Conservation (phyloP, 1,140 invertebrate genomes). For the Leptopilina boulardi region DNA sequence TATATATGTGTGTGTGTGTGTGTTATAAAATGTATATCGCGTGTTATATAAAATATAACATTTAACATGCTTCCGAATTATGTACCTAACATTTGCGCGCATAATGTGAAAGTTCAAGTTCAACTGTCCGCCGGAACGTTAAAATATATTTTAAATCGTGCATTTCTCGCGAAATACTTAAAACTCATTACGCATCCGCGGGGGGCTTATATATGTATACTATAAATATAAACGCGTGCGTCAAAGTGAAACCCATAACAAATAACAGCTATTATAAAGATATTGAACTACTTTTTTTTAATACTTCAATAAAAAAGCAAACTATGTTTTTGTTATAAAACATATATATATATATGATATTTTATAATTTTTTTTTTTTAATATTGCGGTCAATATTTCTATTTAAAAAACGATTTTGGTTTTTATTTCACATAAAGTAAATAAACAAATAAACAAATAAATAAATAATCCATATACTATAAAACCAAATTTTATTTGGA, state of each 20-base stretch:
- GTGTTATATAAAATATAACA: not conserved
- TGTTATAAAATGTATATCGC: slow-evolving; percentile 30
- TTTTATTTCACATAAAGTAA: too few relatives aligned
- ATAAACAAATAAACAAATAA: too few relatives aligned
- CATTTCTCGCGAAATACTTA: slow-evolving; percentile 46
- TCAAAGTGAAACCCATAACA: slow-evolving; percentile 25
- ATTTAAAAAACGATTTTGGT: not conserved
- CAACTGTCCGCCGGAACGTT: slow-evolving; percentile 37
- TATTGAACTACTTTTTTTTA: slow-evolving; percentile 11
- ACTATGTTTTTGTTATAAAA: not conserved
- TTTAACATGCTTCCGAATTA: not conserved
- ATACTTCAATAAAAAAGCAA: not conserved
- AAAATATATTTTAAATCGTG: slow-evolving; percentile 16
- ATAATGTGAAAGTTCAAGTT: slow-evolving; percentile 49
- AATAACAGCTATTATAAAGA: not conserved
- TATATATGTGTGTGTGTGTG: not conserved
- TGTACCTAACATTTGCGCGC: not conserved
- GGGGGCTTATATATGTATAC: slow-evolving; percentile 39
- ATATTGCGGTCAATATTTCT: not conserved
- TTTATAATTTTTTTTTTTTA: not conserved
- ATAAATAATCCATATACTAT: too few relatives aligned
- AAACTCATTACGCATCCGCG: slow-evolving; percentile 36
- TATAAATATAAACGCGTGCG: slow-evolving; percentile 28
- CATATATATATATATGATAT: not conserved
- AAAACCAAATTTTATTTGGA: too few relatives aligned